Base-by-base conservation (phyloP, 2,888 invertebrate species). In the Caenorhabditis becei region DNA sequence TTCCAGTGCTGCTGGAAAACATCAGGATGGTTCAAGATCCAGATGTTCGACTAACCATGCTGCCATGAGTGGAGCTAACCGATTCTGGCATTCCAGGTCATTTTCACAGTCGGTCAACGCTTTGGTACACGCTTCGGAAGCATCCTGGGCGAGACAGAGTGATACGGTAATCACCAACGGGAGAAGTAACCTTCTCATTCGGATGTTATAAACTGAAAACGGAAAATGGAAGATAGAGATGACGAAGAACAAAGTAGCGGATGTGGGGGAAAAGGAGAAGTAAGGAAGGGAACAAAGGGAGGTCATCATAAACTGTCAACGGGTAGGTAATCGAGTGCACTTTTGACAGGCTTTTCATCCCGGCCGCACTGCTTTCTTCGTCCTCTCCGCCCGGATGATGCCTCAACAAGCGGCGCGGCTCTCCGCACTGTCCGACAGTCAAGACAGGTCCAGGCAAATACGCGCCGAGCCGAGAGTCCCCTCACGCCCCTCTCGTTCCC, bases 21-120 rank as follows among this genome's bases (percentile, higher is more conserved):
- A 10, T 32, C 2, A 24, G 41, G 11, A 35, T 3, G 11, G 41
- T 47, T 24, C n/a, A 2, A 1, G n/a, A 18, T 53, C 20, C 11
- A 35, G 63, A 18, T 4, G 28, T 16, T 32, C 32, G 1, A 54
- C 65, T 37, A 23, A 89, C 90, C 90, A 90, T 7, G 90, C 89
- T 11, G 90, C 86, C 83, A 89, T 89, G 10, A 90, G 80, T n/a
- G 89, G 89, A 7, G 89, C 89, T 61, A 90, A 79, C 69, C 90
- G 79, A 80, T 90, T 90, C 61, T 88, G 85, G 72, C 90, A 90
- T 62, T 90, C 90, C 58, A 90, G 81, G 63, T 90, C 88, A 49
- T 87, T 87, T 77, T 90, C 90, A 77, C 90, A 90, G 44, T 86
- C 87, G 18, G 86, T 83, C 41, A 87, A 79, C 8, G 89, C 88